Conservation (phyloP, 2,888 invertebrate genomes). For the Hirtodrosophila confusa region DNA sequence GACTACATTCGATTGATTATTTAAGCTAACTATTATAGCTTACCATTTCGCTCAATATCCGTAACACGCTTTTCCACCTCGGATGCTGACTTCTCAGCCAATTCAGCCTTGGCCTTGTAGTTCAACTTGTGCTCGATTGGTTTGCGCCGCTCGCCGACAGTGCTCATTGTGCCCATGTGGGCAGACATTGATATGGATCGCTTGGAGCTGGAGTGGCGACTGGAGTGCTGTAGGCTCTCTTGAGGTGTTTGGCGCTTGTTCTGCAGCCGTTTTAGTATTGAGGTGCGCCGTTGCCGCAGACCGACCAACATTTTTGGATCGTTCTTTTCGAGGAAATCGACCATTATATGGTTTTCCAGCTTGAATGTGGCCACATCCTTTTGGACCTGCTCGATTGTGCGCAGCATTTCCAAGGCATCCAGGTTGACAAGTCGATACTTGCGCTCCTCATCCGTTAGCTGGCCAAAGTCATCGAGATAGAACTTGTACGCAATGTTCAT, state of each 20-base stretch:
- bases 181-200: slow-evolving; percentile 57
- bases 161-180: slow-evolving; percentile 23
- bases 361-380: slow-evolving; percentile 67
- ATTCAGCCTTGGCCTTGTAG: slow-evolving; percentile 79
- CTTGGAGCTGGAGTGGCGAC: slow-evolving; percentile 58
- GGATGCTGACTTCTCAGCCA: slow-evolving; percentile 78
- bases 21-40: not conserved
- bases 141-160: slow-evolving; percentile 44
- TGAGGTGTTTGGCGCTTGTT: not conserved
- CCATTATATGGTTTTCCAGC: slow-evolving; percentile 80
- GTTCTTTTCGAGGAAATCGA: slow-evolving; percentile 81
- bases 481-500: slow-evolving; percentile 54
- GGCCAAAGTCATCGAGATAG: slow-evolving; percentile 54
- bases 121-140: slow-evolving; percentile 73
- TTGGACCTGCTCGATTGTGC: slow-evolving; percentile 68
- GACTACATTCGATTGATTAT: too few relatives aligned
- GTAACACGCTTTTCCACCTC: slow-evolving; percentile 74
- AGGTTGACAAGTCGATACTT: slow-evolving; percentile 40
- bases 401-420: slow-evolving; percentile 78
- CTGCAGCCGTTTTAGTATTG: slow-evolving; percentile 50
- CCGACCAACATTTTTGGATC: slow-evolving; percentile 81
- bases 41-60: slow-evolving; percentile 69
- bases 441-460: slow-evolving; percentile 53
- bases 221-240: slow-evolving; percentile 39
- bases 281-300: slow-evolving; percentile 67